These are phyloP conservation scores for Yoshiicerus persimilis DNA, from an alignment of 1,140 invertebrate genomes.

Conservation along the genomic window DNA sequence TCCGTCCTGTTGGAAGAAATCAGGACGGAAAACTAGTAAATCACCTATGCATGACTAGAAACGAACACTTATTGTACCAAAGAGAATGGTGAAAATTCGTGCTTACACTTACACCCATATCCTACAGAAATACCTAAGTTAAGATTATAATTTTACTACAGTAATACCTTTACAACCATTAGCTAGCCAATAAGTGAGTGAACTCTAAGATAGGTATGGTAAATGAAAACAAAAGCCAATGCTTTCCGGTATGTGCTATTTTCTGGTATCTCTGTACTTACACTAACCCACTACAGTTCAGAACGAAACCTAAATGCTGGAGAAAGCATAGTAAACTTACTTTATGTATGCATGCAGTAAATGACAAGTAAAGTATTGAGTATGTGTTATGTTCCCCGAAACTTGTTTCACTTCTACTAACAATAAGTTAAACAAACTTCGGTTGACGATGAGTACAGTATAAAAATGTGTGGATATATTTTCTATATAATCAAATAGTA, in stretches of 20 bases:
- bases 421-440: background rate
- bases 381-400: background rate
- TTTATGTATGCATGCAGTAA: too few species aligned
- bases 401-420: too few species aligned
- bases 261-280: too few species aligned
- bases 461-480: background rate
- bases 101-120: background rate
- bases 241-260: background rate
- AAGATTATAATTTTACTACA: too few species aligned
- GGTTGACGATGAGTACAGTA: background rate
- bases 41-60: background rate
- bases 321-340: background rate
- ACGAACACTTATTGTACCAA: background rate
- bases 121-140: background rate
- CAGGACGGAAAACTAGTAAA: background rate
- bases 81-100: background rate
- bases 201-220: background rate
- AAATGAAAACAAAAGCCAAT: background rate
- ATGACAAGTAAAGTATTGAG: background rate
- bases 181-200: too few species aligned
- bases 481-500: background rate
- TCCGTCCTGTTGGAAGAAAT: background rate
- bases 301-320: background rate
- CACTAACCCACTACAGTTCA: too few species aligned
- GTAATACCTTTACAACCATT: too few species aligned